phyloP scores from a whole-genome alignment of 2,888 invertebrate species.

The Pyrocoelia pectoralis region DNA sequence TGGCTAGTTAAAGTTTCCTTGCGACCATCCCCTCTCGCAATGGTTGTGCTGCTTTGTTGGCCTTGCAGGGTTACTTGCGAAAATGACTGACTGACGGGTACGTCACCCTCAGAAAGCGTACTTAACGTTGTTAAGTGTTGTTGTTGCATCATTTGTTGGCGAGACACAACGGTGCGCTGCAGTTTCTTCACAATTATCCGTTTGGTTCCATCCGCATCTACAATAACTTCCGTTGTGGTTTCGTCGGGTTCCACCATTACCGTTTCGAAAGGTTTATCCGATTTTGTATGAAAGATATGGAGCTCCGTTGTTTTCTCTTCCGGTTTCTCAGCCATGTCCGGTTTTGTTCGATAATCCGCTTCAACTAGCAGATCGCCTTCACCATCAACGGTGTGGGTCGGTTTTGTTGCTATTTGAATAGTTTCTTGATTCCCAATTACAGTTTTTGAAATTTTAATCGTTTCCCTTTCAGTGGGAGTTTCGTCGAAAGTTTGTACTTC shows the following conservation, averaged over 20 bases:
- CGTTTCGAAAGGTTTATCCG: slow-evolving; percentile 79
- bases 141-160: slow-evolving; percentile 71
- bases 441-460: slow-evolving; percentile 72
- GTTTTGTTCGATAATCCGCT: slow-evolving; percentile 72
- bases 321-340: slow-evolving; percentile 56
- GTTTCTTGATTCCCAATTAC: slow-evolving; percentile 72
- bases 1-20: slow-evolving; percentile 69
- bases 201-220: slow-evolving; percentile 82
- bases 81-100: slow-evolving; percentile 69
- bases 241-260: slow-evolving; percentile 83
- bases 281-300: slow-evolving; percentile 74
- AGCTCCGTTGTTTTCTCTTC: slow-evolving; percentile 70
- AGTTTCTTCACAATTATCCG: slow-evolving; percentile 80
- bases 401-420: slow-evolving; percentile 74
- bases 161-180: slow-evolving; percentile 71
- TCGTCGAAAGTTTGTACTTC: slow-evolving; percentile 66
- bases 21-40: slow-evolving; percentile 68
- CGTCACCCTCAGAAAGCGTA: slow-evolving; percentile 64
- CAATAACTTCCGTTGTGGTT: slow-evolving; percentile 82
- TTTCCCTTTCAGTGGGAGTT: slow-evolving; percentile 65
- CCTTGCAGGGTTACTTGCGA: slow-evolving; percentile 74
- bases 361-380: slow-evolving; percentile 70
- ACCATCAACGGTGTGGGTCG: slow-evolving; percentile 63
- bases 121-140: slow-evolving; percentile 67
- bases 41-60: slow-evolving; percentile 68